Conservation (phyloP, 2,888 invertebrate species). For the Hirtodrosophila confusa region DNA sequence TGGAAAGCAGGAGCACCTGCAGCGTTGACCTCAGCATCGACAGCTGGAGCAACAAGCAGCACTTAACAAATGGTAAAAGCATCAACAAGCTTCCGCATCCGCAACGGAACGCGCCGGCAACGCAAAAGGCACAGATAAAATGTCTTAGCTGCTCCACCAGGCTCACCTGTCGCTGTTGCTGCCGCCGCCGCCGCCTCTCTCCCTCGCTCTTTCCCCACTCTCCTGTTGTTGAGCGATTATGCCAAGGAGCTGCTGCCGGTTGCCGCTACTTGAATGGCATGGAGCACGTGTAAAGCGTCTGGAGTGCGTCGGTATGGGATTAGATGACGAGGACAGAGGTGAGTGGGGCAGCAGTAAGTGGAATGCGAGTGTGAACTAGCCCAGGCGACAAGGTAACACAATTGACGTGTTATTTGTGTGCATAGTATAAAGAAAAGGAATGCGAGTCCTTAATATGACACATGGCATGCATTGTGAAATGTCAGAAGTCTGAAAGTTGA, state of each 20-base stretch:
- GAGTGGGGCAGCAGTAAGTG: slow-evolving; percentile 30
- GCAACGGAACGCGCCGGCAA: slow-evolving; percentile 70
- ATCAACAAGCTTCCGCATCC: slow-evolving; percentile 80
- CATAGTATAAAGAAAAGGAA: slow-evolving; percentile 11
- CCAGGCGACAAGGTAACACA: slow-evolving; percentile 55
- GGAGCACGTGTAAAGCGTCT: slow-evolving; percentile 78
- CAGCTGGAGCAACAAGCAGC: slow-evolving; percentile 80
- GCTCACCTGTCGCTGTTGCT: slow-evolving; percentile 13
- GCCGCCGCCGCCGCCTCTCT: not conserved
- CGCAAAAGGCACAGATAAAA: slow-evolving; percentile 76
- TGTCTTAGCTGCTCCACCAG: slow-evolving; percentile 60
- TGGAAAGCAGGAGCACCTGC: slow-evolving; percentile 52
- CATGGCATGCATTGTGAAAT: slow-evolving; percentile 37
- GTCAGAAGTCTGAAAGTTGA: slow-evolving; percentile 28
- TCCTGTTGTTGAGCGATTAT: slow-evolving; percentile 70
- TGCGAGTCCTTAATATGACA: slow-evolving; percentile 25
- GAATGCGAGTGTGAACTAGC: slow-evolving; percentile 61
- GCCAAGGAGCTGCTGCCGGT: slow-evolving; percentile 71
- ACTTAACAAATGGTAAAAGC: slow-evolving; percentile 80
- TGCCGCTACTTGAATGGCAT: slow-evolving; percentile 70
- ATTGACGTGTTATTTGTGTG: slow-evolving; percentile 23
- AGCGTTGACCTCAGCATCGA: slow-evolving; percentile 79
- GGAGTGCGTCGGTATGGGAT: slow-evolving; percentile 75
- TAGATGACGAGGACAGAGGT: slow-evolving; percentile 49
- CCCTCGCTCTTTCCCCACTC: slow-evolving; percentile 10